Conservation (phyloP, 1,140 invertebrate species). For the Pinna nobilis region DNA sequence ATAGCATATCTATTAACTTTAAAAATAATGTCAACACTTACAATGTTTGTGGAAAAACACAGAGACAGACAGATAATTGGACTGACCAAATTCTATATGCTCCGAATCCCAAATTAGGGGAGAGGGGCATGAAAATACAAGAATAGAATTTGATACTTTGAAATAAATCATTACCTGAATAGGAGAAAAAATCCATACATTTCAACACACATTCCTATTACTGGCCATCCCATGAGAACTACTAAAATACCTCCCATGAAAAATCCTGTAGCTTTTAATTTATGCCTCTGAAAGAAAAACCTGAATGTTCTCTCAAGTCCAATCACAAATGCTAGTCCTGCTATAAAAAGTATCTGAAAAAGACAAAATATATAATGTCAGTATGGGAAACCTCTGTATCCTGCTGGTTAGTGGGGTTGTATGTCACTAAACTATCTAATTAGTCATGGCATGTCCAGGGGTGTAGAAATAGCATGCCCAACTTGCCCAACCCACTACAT, state of each 20-base stretch:
- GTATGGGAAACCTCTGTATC: too few relatives aligned
- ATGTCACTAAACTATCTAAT: too few relatives aligned
- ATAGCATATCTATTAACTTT: too few relatives aligned
- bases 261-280: constrained; percentile 91
- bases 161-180: constrained; percentile 77
- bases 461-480: too few relatives aligned
- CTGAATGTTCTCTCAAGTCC: constrained; percentile 95
- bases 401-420: too few relatives aligned
- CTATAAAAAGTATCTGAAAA: constrained; percentile 93
- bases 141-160: neutral
- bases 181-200: constrained; percentile 82
- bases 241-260: constrained; percentile 97
- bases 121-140: too few relatives aligned
- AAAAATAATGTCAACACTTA: too few relatives aligned
- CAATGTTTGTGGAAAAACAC: constrained; percentile 83
- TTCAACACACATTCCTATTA: constrained; percentile 97
- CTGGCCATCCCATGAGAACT: constrained; percentile 96
- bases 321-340: constrained; percentile 96
- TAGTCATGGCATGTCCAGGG: too few relatives aligned
- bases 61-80: constrained; percentile 69
- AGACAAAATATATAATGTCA: constrained; percentile 16
- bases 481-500: too few relatives aligned
- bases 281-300: constrained; percentile 99
- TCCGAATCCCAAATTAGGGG: neutral
- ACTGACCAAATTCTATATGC: neutral